These are phyloP conservation scores for Semicossyphus pulcher DNA, from an alignment of 2,113 vertebrate genomes.

Conservation along the genomic window DNA sequence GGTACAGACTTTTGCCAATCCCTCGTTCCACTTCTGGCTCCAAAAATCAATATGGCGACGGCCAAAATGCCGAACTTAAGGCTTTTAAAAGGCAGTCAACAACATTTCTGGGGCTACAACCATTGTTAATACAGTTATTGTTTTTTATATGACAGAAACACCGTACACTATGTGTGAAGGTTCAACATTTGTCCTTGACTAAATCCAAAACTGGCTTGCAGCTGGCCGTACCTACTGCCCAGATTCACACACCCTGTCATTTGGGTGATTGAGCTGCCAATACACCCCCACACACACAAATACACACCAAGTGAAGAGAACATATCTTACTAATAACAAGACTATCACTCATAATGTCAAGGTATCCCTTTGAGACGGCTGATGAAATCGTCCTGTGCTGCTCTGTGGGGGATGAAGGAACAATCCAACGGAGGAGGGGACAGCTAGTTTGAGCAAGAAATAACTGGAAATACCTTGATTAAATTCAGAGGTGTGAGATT, in stretches of 20 bases:
- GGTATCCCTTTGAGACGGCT: slow-evolving; percentile 44
- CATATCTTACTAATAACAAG: slow-evolving; percentile 52
- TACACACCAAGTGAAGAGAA: slow-evolving; percentile 14
- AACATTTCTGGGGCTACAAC: not conserved
- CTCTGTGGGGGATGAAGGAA: slow-evolving; percentile 35
- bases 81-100: not conserved
- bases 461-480: slow-evolving; percentile 68
- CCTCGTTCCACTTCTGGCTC: not conserved
- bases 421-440: slow-evolving; percentile 3
- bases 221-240: slow-evolving; percentile 32
- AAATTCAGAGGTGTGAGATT: slow-evolving; percentile 73
- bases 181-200: slow-evolving; percentile 52
- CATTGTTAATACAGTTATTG: not conserved
- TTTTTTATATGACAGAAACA: not conserved
- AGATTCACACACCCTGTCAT: slow-evolving; percentile 33
- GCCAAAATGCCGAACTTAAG: not conserved
- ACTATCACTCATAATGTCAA: slow-evolving; percentile 52
- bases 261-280: slow-evolving; percentile 58
- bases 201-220: slow-evolving; percentile 39
- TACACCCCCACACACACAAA: slow-evolving; percentile 16
- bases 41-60: not conserved
- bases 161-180: not conserved
- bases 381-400: slow-evolving; percentile 38
- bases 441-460: slow-evolving; percentile 48
- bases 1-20: too few species aligned